Evolutionary conservation across 2,888 invertebrate species (phyloP).

Genomic region (Amphipoea oculea): DNA sequence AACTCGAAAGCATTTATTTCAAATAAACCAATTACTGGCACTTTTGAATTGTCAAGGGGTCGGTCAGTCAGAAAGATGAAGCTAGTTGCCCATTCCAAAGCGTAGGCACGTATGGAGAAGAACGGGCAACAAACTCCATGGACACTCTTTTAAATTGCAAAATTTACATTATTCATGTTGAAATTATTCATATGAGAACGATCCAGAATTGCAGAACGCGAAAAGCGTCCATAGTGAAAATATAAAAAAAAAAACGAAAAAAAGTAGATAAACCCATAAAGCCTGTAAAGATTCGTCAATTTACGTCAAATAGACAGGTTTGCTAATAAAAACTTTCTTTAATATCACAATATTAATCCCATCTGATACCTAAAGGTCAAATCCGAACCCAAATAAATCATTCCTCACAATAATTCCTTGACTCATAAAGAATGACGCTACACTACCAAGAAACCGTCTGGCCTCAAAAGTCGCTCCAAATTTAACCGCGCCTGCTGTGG

Average conservation of each 20-base stretch:
- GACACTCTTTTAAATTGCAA: background rate
- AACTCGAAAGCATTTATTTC: background rate
- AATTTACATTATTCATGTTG: background rate
- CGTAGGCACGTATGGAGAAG: background rate
- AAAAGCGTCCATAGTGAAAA: background rate
- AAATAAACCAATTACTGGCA: background rate
- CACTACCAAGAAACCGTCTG: slow-evolving; percentile 45
- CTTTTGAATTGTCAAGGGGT: background rate
- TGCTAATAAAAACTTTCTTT: background rate
- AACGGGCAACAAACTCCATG: background rate
- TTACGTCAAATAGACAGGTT: background rate
- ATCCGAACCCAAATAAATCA: slow-evolving; percentile 1
- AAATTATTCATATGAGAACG: background rate
- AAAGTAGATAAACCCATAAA: background rate
- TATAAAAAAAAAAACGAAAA: background rate
- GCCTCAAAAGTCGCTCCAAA: slow-evolving; percentile 67
- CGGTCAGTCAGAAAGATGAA: background rate
- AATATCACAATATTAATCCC: background rate
- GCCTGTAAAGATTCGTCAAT: background rate
- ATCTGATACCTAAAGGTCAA: background rate
- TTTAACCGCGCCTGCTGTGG: slow-evolving; percentile 62
- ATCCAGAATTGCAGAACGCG: background rate
- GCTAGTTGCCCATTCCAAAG: background rate
- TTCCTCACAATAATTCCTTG: background rate
- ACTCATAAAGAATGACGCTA: slow-evolving; percentile 27